Base-by-base conservation (phyloP, 2,113 vertebrate genomes). In the Trichomycterus rosablanca region DNA sequence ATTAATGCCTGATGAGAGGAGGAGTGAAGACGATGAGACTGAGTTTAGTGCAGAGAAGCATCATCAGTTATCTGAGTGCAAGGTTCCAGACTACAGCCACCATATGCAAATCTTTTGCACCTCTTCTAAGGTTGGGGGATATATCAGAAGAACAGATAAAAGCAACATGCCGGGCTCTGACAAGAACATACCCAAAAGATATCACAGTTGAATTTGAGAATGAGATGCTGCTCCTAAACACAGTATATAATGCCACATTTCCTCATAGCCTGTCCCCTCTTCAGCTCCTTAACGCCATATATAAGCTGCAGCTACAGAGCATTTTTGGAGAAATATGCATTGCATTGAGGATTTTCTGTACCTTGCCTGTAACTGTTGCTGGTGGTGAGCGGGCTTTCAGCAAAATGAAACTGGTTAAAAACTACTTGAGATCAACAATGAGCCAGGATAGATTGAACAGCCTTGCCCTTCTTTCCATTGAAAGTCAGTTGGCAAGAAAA, bases 31-130 rank as follows among this genome's bases (percentile, higher is more conserved):
- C n/a, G n/a, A n/a, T n/a, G 28, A 20, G 24, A 28, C 52, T 58
- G 22, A 55, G 42, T 39, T 19, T 15, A 60, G 30, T 40, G 56
- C 30, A 35, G n/a, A n/a, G n/a, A n/a, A n/a, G n/a, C n/a, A 45
- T 45, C 2, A 45, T 45, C 1, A 5, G 10, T 45, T 8, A 22
- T 2, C 6, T 22, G 19, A 45, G 18, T 22, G 4, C 30, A 56
- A 57, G 43, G 43, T 66, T 66, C 28, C 39, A 56, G 43, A 57
- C 42, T 11, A 46, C 40, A 57, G 63, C 42, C 4, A 11, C 19
- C 42, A 65, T 65, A n/a, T 65, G 52, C 20, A n/a, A 65, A 58
- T 49, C 34, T 14, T 59, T 66, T 66, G 43, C 53, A 59, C 63
- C n/a, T 2, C 35, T 66, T 50, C 52, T 40, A 53, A 66, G 40